A percentile compares a stretch with the other conserved stretches of the same genome.
phyloP scores from a whole-genome alignment of 2,113 vertebrate genomes.

The Eira barbara region DNA sequence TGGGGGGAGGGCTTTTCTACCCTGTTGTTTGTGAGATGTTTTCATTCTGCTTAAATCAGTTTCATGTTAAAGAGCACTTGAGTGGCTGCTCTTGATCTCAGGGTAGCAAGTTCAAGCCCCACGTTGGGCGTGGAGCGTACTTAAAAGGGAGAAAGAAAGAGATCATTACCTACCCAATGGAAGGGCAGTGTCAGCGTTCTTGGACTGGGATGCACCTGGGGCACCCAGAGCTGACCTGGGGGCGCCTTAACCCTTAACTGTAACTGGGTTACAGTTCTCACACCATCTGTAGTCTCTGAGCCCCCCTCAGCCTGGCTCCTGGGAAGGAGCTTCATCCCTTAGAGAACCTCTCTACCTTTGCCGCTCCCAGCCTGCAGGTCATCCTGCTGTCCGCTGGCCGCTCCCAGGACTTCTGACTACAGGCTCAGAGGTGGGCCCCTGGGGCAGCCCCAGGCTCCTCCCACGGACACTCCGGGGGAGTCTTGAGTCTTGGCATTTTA shows the following conservation, averaged over 20 bases:
- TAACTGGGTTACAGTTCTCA: not conserved
- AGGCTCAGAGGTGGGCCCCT: not conserved
- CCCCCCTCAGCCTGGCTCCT: no score
- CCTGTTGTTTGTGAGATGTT: not conserved
- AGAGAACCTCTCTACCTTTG: not conserved
- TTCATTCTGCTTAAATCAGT: not conserved
- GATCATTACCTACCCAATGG: not conserved
- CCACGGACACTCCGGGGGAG: not conserved
- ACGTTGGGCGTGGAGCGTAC: not conserved
- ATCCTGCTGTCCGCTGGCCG: not conserved
- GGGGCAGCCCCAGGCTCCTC: not conserved
- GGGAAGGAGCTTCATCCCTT: not conserved
- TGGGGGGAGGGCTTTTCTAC: not conserved
- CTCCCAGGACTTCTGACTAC: not conserved
- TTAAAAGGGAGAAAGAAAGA: not conserved
- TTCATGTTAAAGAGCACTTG: not conserved
- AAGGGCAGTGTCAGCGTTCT: not conserved
- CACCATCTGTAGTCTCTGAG: not conserved
- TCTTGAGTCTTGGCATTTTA: not conserved
- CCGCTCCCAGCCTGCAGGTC: not conserved
- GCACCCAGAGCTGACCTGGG: no score
- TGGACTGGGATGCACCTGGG: fast-evolving
- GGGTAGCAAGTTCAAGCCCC: not conserved
- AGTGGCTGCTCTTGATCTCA: not conserved
- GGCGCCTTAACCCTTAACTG: not conserved